Conservation (phyloP, 2,888 invertebrate species). For the Acanthosoma haemorrhoidale region DNA sequence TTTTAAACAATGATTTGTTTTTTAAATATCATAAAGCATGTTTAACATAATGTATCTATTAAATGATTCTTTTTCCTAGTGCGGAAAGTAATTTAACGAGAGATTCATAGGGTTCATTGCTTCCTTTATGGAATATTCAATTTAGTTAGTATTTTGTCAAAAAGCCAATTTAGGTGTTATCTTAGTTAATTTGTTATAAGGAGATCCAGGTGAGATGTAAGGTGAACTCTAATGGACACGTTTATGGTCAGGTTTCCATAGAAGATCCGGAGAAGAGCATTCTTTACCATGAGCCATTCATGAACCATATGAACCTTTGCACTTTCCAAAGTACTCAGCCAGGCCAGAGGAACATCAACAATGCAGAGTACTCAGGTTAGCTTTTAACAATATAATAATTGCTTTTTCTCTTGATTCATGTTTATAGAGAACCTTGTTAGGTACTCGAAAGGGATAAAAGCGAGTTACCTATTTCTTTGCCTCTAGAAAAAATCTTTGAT, state of each 20-base stretch:
- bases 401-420: too few relatives aligned
- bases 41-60: not conserved
- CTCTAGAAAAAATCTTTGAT: too few relatives aligned
- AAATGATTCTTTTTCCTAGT: not conserved
- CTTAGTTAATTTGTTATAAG: conserved; percentile 38
- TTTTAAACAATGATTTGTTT: too few relatives aligned
- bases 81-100: not conserved
- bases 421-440: too few relatives aligned
- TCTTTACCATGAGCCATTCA: conserved; percentile 50
- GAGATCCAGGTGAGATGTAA: conserved; percentile 43
- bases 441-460: too few relatives aligned
- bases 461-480: too few relatives aligned
- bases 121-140: not conserved
- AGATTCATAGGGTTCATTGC: not conserved
- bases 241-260: conserved; percentile 44
- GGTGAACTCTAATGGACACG: conserved; percentile 43
- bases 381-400: too few relatives aligned
- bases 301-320: conserved; percentile 48
- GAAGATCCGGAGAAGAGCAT: conserved; percentile 45
- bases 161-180: too few relatives aligned
- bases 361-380: conserved; percentile 34
- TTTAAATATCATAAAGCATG: too few relatives aligned
- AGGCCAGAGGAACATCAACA: conserved; percentile 13
- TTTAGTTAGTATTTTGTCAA: not conserved
- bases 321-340: conserved; percentile 42